Percentiles rank a stretch among this genome's conserved stretches.
phyloP scores from a whole-genome alignment of 2,888 invertebrate genomes.

The Stomorhina lunata region DNA sequence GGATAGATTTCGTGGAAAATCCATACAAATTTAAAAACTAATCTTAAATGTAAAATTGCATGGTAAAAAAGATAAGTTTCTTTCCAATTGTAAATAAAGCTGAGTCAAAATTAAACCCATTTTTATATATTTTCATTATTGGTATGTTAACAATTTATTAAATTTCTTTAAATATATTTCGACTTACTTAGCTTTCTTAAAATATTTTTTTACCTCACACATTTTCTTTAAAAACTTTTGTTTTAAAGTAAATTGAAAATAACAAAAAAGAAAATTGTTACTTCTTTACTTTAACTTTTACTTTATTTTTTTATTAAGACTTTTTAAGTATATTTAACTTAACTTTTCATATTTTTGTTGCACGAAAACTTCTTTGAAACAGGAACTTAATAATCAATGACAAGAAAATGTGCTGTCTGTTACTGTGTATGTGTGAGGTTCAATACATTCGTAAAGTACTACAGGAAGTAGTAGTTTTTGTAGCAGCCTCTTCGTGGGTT shows the following conservation, averaged over 20 bases:
- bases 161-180: constrained; percentile 49
- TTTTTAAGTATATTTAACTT: constrained; percentile 60
- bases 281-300: neutral
- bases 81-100: constrained; percentile 1
- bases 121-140: neutral
- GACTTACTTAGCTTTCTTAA: constrained; percentile 28
- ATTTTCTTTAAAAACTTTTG: constrained; percentile 22
- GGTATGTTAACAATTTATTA: neutral
- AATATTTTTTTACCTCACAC: neutral
- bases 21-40: neutral
- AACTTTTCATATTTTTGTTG: constrained; percentile 61
- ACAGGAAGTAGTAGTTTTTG: constrained; percentile 22
- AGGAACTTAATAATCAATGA: constrained; percentile 63
- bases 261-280: constrained; percentile 8
- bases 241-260: constrained; percentile 36
- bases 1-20: neutral
- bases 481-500: constrained; percentile 16
- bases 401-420: constrained; percentile 55
- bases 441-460: constrained; percentile 28
- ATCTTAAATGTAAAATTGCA: neutral
- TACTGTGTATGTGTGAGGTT: neutral
- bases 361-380: constrained; percentile 46
- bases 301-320: constrained; percentile 45
- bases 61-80: neutral
- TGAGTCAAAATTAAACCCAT: neutral